A percentile compares a stretch with the other conserved stretches of the same genome.
Evolutionary conservation across 2,113 vertebrate genomes (phyloP).

Genomic region (Malurus alboscapulatus): DNA sequence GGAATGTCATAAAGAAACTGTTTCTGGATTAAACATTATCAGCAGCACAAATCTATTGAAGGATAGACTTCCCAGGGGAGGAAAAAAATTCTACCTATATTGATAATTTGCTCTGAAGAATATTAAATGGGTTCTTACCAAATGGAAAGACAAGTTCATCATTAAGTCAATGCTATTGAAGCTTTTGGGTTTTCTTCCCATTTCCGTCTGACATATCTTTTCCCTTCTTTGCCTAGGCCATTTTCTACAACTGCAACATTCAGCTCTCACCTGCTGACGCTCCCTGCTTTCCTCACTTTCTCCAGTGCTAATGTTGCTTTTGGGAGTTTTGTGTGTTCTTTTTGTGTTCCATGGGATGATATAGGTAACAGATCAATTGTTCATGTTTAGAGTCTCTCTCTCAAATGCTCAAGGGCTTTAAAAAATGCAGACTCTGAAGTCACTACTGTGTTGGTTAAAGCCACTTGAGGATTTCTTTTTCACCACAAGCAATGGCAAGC

Average conservation of each 20-base stretch:
- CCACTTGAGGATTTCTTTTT: not conserved
- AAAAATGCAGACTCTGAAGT: not conserved
- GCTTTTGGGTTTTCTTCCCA: not conserved
- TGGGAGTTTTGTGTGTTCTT: not conserved
- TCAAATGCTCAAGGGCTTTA: not conserved
- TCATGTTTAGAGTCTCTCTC: not conserved
- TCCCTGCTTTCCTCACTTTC: not conserved
- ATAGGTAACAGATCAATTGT: accelerated
- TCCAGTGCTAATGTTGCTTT: not conserved
- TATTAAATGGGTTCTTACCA: not conserved
- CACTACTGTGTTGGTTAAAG: not conserved
- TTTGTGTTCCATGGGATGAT: not conserved
- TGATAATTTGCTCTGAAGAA: not conserved
- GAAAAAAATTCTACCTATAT: not conserved
- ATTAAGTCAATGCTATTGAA: not conserved
- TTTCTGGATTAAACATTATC: not conserved
- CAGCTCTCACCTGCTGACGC: not conserved
- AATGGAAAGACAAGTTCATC: not conserved
- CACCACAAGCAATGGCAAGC: not conserved
- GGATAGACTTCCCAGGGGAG: not conserved
- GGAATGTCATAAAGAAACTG: not conserved
- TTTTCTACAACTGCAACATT: not conserved
- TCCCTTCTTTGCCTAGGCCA: not conserved
- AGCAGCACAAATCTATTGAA: not conserved
- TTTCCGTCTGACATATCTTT: not conserved